These are phyloP conservation scores for Thryonomys swinderianus DNA, from an alignment of 2,113 vertebrate genomes.

Conservation along the genomic window DNA sequence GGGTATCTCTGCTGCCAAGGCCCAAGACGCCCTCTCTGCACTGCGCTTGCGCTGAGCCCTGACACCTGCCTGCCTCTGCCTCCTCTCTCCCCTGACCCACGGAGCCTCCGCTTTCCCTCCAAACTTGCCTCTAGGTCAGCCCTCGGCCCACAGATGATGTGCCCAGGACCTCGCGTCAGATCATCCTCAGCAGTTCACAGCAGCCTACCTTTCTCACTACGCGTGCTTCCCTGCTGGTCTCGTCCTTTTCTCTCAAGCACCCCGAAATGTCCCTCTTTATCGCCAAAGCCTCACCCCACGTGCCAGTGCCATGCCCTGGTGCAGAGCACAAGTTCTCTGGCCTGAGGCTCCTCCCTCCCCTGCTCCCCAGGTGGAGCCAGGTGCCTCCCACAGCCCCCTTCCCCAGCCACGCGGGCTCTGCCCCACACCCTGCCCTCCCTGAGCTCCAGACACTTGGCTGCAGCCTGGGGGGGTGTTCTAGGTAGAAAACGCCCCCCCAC, in stretches of 20 bases:
- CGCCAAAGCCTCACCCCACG: not conserved
- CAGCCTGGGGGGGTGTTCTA: conserved; percentile 55
- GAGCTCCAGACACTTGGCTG: conserved; percentile 77
- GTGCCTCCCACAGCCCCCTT: conserved; percentile 54
- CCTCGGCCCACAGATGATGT: not conserved
- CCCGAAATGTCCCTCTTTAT: not conserved
- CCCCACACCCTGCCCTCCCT: conserved; percentile 60
- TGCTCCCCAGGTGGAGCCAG: conserved; percentile 43
- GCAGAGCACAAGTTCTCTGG: not conserved
- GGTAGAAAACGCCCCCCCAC: not conserved
- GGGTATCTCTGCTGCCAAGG: not conserved
- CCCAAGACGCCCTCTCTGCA: no score
- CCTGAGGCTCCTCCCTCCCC: not conserved
- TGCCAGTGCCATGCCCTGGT: not conserved
- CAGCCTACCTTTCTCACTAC: not conserved
- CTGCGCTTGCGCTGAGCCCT: no score
- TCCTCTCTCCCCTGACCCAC: no score
- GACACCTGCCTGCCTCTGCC: no score
- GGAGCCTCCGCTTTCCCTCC: not conserved
- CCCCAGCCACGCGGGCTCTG: conserved; percentile 57
- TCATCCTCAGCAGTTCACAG: not conserved
- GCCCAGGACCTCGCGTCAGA: not conserved
- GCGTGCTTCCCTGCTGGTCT: not conserved
- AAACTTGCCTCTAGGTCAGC: not conserved
- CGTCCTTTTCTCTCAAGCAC: not conserved